These are phyloP conservation scores for Mimachlamys varia DNA, from an alignment of 2,888 invertebrate genomes.

Conservation along the genomic window DNA sequence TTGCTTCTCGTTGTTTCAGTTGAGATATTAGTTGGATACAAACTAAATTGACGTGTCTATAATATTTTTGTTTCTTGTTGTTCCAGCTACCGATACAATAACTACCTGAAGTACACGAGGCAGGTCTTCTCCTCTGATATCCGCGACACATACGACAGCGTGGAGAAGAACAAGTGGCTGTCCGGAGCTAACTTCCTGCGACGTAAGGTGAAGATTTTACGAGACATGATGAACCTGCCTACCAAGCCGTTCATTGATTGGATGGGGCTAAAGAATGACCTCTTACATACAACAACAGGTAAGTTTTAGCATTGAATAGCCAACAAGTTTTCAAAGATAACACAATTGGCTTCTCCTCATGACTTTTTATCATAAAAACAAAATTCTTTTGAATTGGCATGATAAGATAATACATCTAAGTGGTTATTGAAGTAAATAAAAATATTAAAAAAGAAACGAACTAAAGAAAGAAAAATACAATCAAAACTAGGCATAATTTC, in stretches of 20 bases:
- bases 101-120: conserved; percentile 70
- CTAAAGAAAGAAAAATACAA: too few species aligned
- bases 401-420: too few species aligned
- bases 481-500: too few species aligned
- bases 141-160: conserved; percentile 73
- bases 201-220: conserved; percentile 64
- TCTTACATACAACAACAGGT: conserved; percentile 75
- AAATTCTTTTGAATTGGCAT: too few species aligned
- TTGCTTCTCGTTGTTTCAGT: too few species aligned
- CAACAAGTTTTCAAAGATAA: too few species aligned
- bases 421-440: too few species aligned
- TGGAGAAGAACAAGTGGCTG: conserved; percentile 72
- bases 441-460: too few species aligned
- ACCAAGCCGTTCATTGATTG: conserved; percentile 77
- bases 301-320: background rate
- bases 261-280: conserved; percentile 75
- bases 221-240: conserved; percentile 60
- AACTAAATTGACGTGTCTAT: background rate
- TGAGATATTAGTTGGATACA: too few species aligned
- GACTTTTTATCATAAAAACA: too few species aligned
- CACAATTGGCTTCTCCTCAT: too few species aligned
- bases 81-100: conserved; percentile 73
- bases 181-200: conserved; percentile 75
- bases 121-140: conserved; percentile 73
- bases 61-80: background rate